Evolutionary conservation across 2,113 vertebrate genomes (phyloP).

Genomic region (Xyliphius kryptos): DNA sequence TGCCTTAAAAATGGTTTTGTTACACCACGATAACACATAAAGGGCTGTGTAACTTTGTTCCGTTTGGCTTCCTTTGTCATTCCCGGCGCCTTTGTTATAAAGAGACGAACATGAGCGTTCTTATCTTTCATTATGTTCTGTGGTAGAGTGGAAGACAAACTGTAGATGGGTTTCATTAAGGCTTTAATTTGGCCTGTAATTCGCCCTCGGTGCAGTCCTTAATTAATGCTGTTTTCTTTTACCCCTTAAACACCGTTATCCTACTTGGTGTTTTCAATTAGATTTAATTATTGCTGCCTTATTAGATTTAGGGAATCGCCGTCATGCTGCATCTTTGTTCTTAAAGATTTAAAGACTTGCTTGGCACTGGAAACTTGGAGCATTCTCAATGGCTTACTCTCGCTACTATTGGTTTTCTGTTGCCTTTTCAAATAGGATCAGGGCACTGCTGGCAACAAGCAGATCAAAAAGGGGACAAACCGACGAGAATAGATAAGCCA

Average conservation of each 20-base stretch:
- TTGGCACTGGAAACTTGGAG: constrained; percentile 50
- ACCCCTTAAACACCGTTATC: constrained; percentile 30
- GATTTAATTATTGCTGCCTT: constrained; percentile 46
- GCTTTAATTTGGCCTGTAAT: constrained; percentile 29
- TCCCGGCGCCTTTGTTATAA: constrained; percentile 3
- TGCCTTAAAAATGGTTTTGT: constrained; percentile 22
- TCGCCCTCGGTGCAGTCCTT: constrained; percentile 26
- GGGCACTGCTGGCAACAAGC: constrained; percentile 33
- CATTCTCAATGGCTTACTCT: constrained; percentile 31
- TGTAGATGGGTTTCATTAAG: constrained; percentile 21
- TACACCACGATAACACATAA: constrained; percentile 12
- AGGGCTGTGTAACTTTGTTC: neutral
- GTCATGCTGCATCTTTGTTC: constrained; percentile 48
- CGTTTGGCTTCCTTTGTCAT: neutral
- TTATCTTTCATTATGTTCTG: constrained; percentile 8
- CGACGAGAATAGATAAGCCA: constrained; percentile 52
- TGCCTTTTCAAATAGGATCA: constrained; percentile 58
- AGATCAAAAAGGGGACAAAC: constrained; percentile 45
- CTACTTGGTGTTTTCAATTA: constrained; percentile 37
- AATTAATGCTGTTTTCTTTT: constrained; percentile 17
- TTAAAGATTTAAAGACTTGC: constrained; percentile 53
- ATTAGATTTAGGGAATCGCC: constrained; percentile 49
- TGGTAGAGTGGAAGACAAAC: constrained; percentile 8
- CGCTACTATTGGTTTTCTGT: constrained; percentile 3
- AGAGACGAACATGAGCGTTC: constrained; percentile 5